Evolutionary conservation across 2,113 vertebrate genomes (phyloP).

Genomic region (Eubucco bourcierii): DNA sequence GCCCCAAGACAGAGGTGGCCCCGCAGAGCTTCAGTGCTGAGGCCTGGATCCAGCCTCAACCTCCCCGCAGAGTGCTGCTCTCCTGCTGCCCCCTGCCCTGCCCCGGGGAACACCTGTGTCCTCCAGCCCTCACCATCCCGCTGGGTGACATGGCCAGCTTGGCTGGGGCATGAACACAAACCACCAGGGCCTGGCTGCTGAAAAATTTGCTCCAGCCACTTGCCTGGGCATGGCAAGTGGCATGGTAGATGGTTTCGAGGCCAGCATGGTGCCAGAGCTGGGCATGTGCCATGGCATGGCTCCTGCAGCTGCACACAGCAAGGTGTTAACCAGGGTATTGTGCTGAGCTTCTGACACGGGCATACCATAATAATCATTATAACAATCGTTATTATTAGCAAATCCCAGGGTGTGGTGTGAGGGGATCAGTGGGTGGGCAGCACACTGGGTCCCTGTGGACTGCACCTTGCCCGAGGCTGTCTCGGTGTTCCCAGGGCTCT

Average conservation of each 20-base stretch:
- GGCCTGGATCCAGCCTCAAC: not conserved
- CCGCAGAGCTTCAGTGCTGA: not conserved
- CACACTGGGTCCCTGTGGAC: not conserved
- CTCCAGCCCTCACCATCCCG: not conserved
- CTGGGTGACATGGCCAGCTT: not conserved
- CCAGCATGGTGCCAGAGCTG: not conserved
- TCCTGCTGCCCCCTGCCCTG: not conserved
- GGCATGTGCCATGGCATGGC: not conserved
- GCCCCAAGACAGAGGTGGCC: not conserved
- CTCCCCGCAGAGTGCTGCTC: fast-evolving
- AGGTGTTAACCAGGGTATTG: not conserved
- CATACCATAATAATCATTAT: not conserved
- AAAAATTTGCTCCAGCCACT: fast-evolving
- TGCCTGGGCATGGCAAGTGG: fast-evolving
- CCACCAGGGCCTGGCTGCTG: fast-evolving
- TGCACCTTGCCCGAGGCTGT: not conserved
- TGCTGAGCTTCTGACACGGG: not conserved
- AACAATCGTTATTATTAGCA: not conserved
- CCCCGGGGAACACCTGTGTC: not conserved
- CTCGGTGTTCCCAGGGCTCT: not conserved
- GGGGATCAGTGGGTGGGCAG: not conserved
- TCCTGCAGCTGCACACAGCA: not conserved
- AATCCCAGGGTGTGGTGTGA: not conserved
- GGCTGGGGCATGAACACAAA: not conserved
- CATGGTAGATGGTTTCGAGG: fast-evolving